Evolutionary conservation across 2,113 vertebrate genomes (phyloP).

Genomic region (Daboia siamensis): DNA sequence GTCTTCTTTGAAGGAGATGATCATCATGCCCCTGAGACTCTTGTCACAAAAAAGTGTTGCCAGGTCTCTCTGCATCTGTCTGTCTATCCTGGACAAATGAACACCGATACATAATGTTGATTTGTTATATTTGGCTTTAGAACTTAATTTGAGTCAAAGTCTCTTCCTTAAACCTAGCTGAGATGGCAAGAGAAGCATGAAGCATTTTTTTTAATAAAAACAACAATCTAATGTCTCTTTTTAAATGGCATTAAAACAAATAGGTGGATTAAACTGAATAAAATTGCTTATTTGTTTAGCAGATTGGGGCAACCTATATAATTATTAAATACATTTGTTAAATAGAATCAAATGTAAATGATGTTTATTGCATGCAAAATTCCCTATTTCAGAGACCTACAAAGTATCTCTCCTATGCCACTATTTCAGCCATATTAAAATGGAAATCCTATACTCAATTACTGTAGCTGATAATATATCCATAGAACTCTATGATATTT

Average conservation of each 20-base stretch:
- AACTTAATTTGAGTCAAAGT: neutral
- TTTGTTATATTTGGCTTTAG: neutral
- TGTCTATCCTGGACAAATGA: neutral
- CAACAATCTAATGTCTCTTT: neutral
- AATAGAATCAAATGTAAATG: neutral
- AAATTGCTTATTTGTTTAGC: neutral
- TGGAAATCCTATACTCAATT: neutral
- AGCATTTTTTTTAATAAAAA: neutral
- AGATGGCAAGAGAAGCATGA: neutral
- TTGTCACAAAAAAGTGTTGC: slow-evolving; percentile 36
- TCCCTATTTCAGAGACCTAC: neutral
- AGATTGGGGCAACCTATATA: neutral
- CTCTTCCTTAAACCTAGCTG: neutral
- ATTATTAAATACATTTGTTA: neutral
- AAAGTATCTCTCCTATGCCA: neutral
- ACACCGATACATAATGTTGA: neutral
- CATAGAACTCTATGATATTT: neutral
- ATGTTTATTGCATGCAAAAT: neutral
- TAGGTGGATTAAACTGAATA: neutral
- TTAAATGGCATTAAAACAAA: neutral
- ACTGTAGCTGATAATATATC: neutral
- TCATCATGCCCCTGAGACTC: slow-evolving; percentile 37
- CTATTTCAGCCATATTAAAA: neutral
- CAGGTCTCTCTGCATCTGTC: slow-evolving; percentile 7
- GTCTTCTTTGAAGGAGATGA: slow-evolving; percentile 36